Evolutionary conservation across 2,113 vertebrate species (phyloP).

Genomic region (Centropristis striata): DNA sequence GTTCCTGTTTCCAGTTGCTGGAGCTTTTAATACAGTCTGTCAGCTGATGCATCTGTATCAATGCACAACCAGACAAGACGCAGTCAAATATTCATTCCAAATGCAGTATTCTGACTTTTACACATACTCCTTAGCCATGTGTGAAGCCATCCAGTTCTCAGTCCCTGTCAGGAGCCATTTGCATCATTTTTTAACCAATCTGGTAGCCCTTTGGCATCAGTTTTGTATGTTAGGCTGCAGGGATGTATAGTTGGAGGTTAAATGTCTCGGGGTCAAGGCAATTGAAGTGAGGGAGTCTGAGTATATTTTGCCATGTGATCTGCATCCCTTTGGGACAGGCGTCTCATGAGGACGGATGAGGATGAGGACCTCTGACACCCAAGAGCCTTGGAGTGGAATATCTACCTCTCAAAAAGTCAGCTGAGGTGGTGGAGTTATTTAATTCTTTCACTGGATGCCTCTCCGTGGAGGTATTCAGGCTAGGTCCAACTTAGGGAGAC

Average conservation of each 20-base stretch:
- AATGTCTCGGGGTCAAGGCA: background rate
- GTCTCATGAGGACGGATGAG: too few species aligned
- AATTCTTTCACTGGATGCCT: background rate
- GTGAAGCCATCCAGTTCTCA: background rate
- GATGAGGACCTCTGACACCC: constrained; percentile 1
- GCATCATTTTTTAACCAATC: too few species aligned
- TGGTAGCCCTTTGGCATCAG: too few species aligned
- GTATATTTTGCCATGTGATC: background rate
- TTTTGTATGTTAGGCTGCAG: too few species aligned
- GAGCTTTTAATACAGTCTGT: constrained; percentile 23
- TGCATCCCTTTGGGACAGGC: background rate
- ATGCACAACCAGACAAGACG: constrained; percentile 26
- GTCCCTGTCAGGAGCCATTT: too few species aligned
- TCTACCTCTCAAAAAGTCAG: background rate
- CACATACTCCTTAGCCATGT: constrained; percentile 7
- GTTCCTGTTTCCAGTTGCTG: constrained; percentile 29
- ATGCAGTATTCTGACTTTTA: constrained; percentile 17
- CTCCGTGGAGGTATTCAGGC: constrained; percentile 1
- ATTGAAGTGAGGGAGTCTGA: background rate
- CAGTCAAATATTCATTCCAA: constrained; percentile 42
- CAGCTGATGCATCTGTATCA: constrained; percentile 22
- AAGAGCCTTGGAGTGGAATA: background rate
- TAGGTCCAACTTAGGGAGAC: constrained; percentile 5
- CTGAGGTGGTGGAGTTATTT: background rate
- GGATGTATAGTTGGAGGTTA: too few species aligned